These are phyloP conservation scores for Athene cunicularia DNA, from an alignment of 2,113 vertebrate genomes.

Conservation along the genomic window DNA sequence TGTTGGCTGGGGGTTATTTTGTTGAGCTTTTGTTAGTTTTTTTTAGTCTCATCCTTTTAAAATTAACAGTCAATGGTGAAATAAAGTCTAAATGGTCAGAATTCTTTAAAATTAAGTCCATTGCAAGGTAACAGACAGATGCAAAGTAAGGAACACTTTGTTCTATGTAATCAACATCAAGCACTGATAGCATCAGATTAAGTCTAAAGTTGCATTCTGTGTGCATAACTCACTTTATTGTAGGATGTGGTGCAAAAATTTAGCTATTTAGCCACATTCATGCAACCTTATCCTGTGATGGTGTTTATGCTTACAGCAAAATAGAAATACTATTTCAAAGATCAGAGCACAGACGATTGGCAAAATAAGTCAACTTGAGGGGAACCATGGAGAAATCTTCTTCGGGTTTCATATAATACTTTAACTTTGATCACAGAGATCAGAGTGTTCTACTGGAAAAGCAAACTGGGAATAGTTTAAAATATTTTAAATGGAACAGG, in stretches of 20 bases:
- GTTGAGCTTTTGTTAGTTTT: neutral
- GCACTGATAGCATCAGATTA: neutral
- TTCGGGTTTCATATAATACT: neutral
- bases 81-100: neutral
- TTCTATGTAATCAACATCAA: neutral
- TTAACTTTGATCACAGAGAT: slow-evolving; percentile 63
- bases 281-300: neutral
- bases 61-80: neutral
- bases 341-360: neutral
- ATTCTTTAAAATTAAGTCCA: neutral
- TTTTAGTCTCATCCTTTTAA: neutral
- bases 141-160: neutral
- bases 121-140: neutral
- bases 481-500: slow-evolving; percentile 25
- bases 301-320: slow-evolving; percentile 13
- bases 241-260: neutral
- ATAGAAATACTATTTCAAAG: slow-evolving; percentile 21
- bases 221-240: neutral
- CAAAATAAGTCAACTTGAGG: neutral
- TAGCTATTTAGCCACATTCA: neutral
- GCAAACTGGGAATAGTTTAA: slow-evolving; percentile 23
- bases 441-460: slow-evolving; percentile 29
- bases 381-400: neutral
- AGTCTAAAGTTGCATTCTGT: neutral
- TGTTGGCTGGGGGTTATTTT: neutral